Conservation (phyloP, 1,140 invertebrate species). For the Dryas iulia region DNA sequence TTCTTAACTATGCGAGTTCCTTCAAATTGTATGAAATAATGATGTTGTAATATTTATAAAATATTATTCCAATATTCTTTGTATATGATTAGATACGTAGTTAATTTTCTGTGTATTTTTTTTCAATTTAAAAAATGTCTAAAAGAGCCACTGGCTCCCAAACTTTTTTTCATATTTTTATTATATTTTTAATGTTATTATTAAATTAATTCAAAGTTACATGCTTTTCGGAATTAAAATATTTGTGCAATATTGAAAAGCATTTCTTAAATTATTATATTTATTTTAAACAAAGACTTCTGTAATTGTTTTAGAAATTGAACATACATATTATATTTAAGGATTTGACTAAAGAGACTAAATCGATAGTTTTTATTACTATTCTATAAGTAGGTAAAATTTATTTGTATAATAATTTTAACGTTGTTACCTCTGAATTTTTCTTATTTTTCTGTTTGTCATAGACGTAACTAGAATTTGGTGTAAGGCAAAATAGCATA, state of each 20-base stretch:
- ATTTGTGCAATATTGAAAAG: background rate
- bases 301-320: background rate
- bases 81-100: background rate
- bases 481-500: no score
- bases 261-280: background rate
- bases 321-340: slow-evolving; percentile 7
- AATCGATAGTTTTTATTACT: slow-evolving; percentile 20
- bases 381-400: slow-evolving; percentile 25
- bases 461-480: background rate
- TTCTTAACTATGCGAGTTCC: slow-evolving; percentile 1
- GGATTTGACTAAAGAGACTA: slow-evolving; percentile 36
- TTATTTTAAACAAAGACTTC: background rate
- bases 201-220: background rate
- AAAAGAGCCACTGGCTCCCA: background rate
- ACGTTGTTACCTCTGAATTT: slow-evolving; percentile 20
- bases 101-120: background rate
- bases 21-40: background rate
- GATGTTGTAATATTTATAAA: slow-evolving; percentile 4
- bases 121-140: background rate
- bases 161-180: background rate
- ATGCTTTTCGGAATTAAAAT: no score
- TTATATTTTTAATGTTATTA: background rate
- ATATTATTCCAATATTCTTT: background rate
- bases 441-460: slow-evolving; percentile 7
- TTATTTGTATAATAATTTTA: slow-evolving; percentile 25